Evolutionary conservation across 1,140 invertebrate genomes (phyloP), one percentile per base, ranked within the genome.

Genomic region (Leptopilina boulardi): DNA sequence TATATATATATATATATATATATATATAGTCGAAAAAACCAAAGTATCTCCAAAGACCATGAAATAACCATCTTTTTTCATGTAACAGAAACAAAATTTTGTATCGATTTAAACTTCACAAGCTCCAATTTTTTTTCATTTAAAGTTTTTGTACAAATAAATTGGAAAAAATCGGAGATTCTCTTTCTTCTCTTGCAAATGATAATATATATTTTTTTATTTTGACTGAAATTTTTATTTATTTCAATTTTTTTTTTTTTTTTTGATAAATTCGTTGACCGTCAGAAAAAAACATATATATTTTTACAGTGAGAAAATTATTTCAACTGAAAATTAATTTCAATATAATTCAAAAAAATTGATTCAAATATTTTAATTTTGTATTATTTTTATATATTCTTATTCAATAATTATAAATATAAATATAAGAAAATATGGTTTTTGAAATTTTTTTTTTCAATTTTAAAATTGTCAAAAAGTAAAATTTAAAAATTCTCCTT

Each of bases 11-110:
- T 2, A n/a, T 18, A 18, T 18, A 51, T 8, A 51, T 18, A 51
- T 18, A 51, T 18, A 44, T 1, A n/a, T 1, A 44, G 15, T n/a
- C 10, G 13, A 44, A 44, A 10, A 44, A 44, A 51, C 47, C 15
- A 51, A 51, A 18, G 47, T 18, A 51, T 51, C 15, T 51, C 47
- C 47, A 51, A 51, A 51, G 47, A 51, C 47, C 47, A 51, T 51
- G 47, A 51, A 51, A 51, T 51, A 51, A 51, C 47, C n/a, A 51
- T 51, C 6, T n/a, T 18, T 51, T 77, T 51, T 56, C 44, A 44
- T 59, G 13, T 9, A 77, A 38, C 1, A 9, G 4, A 51, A 51
- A 51, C n/a, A 51, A 51, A 51, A n/a, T 0, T 0, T 18, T n/a
- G 15, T 18, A 51, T 51, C n/a, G 47, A 51, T 18, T 51, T 51